Evolutionary conservation across 2,113 vertebrate genomes (phyloP).

Genomic region (Apteryx mantelli): DNA sequence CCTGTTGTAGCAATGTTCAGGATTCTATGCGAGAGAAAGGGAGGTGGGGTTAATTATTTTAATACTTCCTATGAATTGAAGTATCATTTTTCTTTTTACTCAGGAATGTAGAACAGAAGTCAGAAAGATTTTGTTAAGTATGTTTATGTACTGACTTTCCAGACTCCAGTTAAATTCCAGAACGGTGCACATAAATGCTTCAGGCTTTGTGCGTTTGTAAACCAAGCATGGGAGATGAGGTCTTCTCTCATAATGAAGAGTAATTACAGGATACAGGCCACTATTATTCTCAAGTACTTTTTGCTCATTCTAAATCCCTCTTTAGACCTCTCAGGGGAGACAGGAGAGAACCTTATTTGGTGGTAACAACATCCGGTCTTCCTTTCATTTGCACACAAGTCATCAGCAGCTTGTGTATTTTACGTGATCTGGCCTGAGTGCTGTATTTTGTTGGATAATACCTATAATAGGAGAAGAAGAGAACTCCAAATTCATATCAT

Average conservation of each 20-base stretch:
- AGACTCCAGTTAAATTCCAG: neutral
- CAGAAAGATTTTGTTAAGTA: neutral
- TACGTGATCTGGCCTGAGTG: neutral
- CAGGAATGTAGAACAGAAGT: neutral
- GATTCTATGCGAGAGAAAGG: neutral
- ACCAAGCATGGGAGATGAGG: neutral
- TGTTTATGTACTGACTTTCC: neutral
- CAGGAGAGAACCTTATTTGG: neutral
- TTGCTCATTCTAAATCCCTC: neutral
- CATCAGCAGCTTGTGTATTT: neutral
- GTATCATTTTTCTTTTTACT: neutral
- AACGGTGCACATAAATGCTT: neutral
- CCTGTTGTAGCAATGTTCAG: neutral
- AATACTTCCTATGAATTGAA: neutral
- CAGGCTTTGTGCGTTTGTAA: neutral
- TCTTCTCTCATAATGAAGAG: neutral
- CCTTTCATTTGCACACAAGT: neutral
- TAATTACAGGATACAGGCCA: neutral
- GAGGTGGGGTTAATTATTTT: neutral
- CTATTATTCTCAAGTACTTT: neutral
- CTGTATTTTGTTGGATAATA: neutral
- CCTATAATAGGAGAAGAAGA: neutral
- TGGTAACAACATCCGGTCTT: neutral
- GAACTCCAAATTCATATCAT: neutral
- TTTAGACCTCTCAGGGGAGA: neutral